Evolutionary conservation across 2,113 vertebrate genomes (phyloP).

Genomic region (Copsychus sechellarum): DNA sequence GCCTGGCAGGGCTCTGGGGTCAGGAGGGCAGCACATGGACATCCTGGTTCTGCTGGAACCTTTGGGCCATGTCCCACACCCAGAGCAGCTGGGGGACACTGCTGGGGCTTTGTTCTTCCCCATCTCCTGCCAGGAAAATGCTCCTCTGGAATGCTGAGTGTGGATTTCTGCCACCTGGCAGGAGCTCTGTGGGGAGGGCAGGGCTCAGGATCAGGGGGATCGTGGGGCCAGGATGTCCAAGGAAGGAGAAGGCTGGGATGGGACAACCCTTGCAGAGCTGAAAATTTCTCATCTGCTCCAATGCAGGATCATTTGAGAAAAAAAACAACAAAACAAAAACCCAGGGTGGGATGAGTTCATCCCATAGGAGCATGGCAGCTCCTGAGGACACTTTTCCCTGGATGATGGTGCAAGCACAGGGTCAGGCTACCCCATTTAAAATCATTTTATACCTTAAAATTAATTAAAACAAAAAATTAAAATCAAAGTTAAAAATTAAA

Average conservation of each 20-base stretch:
- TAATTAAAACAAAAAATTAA: no score
- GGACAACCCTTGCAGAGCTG: neutral
- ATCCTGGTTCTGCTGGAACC: neutral
- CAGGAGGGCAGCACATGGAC: accelerated
- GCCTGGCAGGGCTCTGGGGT: neutral
- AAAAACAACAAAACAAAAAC: neutral
- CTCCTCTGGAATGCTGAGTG: neutral
- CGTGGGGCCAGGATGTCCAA: accelerated
- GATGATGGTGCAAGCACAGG: no score
- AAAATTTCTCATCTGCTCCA: neutral
- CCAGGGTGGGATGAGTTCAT: neutral
- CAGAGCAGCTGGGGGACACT: neutral
- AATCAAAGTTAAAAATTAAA: no score
- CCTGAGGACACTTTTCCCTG: no score
- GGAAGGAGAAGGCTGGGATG: neutral
- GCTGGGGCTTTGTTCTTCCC: neutral
- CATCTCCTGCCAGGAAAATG: neutral
- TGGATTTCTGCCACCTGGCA: accelerated
- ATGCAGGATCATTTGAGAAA: no score
- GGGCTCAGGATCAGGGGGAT: accelerated
- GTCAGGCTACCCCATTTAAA: no score
- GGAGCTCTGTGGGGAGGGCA: neutral
- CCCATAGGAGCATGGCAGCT: no score
- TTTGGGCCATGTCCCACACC: neutral
- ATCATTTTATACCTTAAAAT: no score